phyloP scores from a whole-genome alignment of 2,888 invertebrate genomes.

The Ommatoiulus sabulosus region DNA sequence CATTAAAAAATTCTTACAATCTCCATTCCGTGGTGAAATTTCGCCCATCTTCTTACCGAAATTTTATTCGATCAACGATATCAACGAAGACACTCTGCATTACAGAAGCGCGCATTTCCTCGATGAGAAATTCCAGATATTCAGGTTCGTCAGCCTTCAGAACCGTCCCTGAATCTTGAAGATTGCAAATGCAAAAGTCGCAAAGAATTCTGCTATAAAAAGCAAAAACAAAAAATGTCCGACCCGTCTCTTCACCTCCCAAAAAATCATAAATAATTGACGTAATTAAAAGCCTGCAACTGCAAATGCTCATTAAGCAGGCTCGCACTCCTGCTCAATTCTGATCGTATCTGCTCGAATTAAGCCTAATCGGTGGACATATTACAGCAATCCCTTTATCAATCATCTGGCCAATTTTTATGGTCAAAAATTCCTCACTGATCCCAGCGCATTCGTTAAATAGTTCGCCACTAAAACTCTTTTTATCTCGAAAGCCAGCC shows the following conservation, averaged over 20 bases:
- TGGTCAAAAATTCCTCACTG: not conserved
- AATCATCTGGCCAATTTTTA: slow-evolving; percentile 1
- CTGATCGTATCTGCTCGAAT: not conserved
- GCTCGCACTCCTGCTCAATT: slow-evolving; percentile 13
- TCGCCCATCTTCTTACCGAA: no score
- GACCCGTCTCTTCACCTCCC: not conserved
- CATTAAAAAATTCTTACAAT: no score
- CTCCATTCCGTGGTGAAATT: no score
- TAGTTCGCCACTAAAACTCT: slow-evolving; percentile 9
- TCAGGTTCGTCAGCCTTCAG: no score
- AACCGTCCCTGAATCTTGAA: no score
- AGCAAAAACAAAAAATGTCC: not conserved
- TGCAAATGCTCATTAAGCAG: slow-evolving; percentile 9
- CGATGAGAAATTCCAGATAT: no score
- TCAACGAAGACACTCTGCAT: no score
- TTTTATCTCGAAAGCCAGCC: not conserved
- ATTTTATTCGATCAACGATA: no score
- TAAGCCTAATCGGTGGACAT: slow-evolving; percentile 16
- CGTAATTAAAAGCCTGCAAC: not conserved
- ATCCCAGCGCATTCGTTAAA: not conserved
- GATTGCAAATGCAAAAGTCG: no score
- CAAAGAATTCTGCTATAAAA: no score
- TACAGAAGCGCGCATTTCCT: no score
- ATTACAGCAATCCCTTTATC: slow-evolving; percentile 26
- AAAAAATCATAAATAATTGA: not conserved